phyloP scores from a whole-genome alignment of 2,797 vertebrate species.

The Nothura maculosa region DNA sequence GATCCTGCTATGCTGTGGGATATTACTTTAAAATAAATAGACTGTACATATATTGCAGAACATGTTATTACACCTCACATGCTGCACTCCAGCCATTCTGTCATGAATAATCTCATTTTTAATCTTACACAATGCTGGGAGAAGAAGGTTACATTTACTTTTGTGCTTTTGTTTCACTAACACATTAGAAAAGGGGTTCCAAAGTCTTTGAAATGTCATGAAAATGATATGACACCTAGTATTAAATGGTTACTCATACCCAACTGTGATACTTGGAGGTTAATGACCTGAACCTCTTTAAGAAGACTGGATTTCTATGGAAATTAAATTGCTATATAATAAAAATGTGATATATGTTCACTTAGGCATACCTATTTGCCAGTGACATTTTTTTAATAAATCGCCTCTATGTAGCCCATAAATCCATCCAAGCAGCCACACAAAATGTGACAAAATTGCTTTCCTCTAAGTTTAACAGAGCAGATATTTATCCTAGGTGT shows the following conservation, averaged over 20 bases:
- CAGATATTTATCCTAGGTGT: neutral
- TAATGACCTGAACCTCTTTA: neutral
- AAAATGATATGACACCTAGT: neutral
- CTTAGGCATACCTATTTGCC: neutral
- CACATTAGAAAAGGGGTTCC: neutral
- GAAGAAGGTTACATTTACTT: neutral
- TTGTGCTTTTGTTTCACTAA: neutral
- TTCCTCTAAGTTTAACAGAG: neutral
- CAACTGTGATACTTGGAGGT: neutral
- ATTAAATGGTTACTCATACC: neutral
- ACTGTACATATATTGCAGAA: accelerated
- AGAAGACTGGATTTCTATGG: neutral
- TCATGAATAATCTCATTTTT: neutral
- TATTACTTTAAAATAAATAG: neutral
- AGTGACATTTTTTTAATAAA: neutral
- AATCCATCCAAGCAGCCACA: neutral
- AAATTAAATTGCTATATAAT: neutral
- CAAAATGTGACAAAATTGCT: neutral
- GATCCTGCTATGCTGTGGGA: accelerated
- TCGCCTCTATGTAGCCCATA: neutral
- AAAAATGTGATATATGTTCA: neutral
- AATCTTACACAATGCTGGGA: neutral
- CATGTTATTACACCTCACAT: neutral
- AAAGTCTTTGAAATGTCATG: neutral
- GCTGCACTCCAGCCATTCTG: neutral